Evolutionary conservation across 2,113 vertebrate species (phyloP).

Genomic region (Lophius piscatorius): DNA sequence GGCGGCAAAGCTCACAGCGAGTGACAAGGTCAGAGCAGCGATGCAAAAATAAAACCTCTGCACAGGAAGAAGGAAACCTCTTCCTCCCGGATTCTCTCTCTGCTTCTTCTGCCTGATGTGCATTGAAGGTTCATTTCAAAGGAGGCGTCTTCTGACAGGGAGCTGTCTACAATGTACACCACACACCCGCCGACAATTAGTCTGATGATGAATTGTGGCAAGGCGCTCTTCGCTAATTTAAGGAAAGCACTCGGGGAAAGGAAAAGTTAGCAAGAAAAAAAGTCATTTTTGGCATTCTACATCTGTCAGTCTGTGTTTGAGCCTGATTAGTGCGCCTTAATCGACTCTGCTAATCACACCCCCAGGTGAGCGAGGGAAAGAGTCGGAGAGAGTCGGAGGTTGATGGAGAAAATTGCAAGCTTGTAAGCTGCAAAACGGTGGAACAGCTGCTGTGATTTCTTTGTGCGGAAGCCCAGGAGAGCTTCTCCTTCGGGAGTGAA

Average conservation of each 20-base stretch:
- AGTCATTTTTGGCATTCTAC: conserved; percentile 65
- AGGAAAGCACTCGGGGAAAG: conserved; percentile 58
- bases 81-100: neutral
- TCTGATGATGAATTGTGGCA: conserved; percentile 48
- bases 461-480: conserved; percentile 58
- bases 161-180: neutral
- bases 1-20: conserved; percentile 2
- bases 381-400: conserved; percentile 34
- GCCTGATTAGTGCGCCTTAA: conserved; percentile 71
- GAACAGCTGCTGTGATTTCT: conserved; percentile 72
- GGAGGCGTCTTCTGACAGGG: conserved; percentile 1
- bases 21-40: neutral
- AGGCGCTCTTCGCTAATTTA: conserved; percentile 62
- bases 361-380: conserved; percentile 59
- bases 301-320: conserved; percentile 73
- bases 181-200: conserved; percentile 44
- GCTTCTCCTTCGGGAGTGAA: conserved; percentile 43
- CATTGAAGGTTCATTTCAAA: conserved; percentile 5
- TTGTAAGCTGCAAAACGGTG: conserved; percentile 57
- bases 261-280: conserved; percentile 53
- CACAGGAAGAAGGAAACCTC: too few relatives aligned
- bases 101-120: neutral
- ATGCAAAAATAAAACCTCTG: conserved; percentile 2
- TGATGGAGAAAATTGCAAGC: conserved; percentile 43
- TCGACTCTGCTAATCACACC: conserved; percentile 76